A percentile compares a stretch with the other conserved stretches of the same genome.
These are phyloP conservation scores for Donacobius atricapilla DNA, from an alignment of 2,113 vertebrate genomes.

Conservation along the genomic window DNA sequence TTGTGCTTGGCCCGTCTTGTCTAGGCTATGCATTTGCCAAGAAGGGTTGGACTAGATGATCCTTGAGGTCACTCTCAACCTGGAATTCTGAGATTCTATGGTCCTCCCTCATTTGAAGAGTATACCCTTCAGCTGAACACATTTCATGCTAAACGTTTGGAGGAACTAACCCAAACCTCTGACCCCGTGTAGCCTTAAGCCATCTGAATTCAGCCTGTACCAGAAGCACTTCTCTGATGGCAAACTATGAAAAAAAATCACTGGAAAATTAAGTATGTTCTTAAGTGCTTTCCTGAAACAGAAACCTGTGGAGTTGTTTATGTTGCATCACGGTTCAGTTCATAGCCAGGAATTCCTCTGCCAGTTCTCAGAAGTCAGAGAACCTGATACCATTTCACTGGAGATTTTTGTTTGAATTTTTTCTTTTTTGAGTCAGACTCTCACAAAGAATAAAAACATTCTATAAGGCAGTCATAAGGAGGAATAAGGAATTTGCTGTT, in stretches of 20 bases:
- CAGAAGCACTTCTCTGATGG: background rate
- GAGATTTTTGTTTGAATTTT: background rate
- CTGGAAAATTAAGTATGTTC: background rate
- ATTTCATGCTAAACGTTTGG: background rate
- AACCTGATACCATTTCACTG: background rate
- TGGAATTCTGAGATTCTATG: background rate
- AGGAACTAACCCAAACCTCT: background rate
- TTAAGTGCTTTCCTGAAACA: background rate
- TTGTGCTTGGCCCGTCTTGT: background rate
- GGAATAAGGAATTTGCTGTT: background rate
- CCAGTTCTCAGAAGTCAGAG: background rate
- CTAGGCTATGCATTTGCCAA: background rate
- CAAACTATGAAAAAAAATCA: background rate
- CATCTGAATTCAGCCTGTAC: accelerated
- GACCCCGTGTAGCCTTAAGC: too few species aligned
- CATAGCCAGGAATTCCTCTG: background rate
- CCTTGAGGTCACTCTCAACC: background rate
- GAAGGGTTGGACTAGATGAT: background rate
- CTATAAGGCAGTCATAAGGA: background rate
- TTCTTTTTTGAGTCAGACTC: background rate
- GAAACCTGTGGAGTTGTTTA: background rate
- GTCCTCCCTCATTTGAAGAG: background rate
- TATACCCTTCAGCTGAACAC: background rate
- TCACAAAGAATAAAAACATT: background rate
- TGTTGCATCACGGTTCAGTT: background rate